Evolutionary conservation across 2,888 invertebrate genomes (phyloP).

Genomic region (Pachycephus smyrnensis): DNA sequence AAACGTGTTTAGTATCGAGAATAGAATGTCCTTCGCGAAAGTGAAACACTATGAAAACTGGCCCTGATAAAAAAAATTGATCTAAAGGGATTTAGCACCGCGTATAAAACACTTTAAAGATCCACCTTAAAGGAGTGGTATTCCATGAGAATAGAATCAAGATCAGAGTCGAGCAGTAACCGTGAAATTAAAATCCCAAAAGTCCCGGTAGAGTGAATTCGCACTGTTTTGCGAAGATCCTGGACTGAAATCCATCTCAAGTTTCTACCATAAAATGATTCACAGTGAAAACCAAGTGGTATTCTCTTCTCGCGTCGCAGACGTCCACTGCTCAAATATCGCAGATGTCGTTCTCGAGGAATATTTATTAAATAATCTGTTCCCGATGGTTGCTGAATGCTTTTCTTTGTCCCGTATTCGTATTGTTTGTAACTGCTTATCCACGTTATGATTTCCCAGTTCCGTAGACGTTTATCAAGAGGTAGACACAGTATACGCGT

Average conservation of each 20-base stretch:
- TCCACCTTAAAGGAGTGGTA: neutral
- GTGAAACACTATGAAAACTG: constrained; percentile 1
- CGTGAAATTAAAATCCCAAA: neutral
- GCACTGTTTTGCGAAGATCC: neutral
- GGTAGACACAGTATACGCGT: neutral
- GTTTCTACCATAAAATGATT: neutral
- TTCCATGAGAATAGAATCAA: neutral
- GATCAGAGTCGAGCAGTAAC: neutral
- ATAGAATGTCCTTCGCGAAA: neutral
- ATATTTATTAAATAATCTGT: neutral
- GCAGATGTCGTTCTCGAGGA: neutral
- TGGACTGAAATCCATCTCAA: neutral
- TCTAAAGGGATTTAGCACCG: neutral
- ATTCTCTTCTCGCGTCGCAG: neutral
- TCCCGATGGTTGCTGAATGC: neutral
- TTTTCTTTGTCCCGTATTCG: neutral
- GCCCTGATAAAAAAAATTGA: constrained; percentile 12
- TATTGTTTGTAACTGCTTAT: neutral
- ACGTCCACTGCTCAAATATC: neutral
- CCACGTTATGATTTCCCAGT: neutral
- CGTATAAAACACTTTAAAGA: neutral
- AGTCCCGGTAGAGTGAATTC: neutral
- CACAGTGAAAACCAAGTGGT: neutral
- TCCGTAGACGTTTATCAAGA: neutral
- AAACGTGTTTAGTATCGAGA: neutral